phyloP scores from a whole-genome alignment of 2,797 vertebrate species.

The Periophthalmus magnuspinnatus region DNA sequence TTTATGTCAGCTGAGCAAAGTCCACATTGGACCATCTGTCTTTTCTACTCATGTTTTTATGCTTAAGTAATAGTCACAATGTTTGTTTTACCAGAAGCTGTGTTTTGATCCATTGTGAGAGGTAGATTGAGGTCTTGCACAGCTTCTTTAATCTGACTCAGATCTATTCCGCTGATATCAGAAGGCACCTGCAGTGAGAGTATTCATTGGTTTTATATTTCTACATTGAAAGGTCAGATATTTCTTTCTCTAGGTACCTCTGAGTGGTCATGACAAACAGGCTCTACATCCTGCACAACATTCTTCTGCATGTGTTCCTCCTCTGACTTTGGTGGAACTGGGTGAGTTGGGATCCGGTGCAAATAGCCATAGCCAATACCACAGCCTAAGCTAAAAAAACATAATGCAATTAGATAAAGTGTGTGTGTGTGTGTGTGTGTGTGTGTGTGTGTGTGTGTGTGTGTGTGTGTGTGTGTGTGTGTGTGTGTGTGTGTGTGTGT shows the following conservation, averaged over 20 bases:
- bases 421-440: no score
- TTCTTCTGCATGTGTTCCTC: constrained; percentile 46
- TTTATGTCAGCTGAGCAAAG: background rate
- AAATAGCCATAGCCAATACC: constrained; percentile 95
- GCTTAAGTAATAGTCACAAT: background rate
- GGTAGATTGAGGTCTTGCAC: constrained; percentile 68
- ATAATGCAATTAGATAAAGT: background rate
- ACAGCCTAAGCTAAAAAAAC: constrained; percentile 77
- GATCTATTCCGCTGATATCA: constrained; percentile 35
- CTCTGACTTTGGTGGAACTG: constrained; percentile 45
- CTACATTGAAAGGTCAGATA: background rate
- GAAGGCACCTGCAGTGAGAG: constrained; percentile 69
- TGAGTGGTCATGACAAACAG: constrained; percentile 62
- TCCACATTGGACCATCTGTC: background rate
- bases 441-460: no score
- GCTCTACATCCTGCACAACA: constrained; percentile 22
- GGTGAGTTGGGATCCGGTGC: constrained; percentile 88
- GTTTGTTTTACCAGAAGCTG: constrained; percentile 80
- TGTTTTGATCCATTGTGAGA: constrained; percentile 81
- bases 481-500: no score
- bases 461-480: no score
- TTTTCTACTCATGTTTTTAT: background rate
- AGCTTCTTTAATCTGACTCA: constrained; percentile 29
- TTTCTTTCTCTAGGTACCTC: constrained; percentile 63
- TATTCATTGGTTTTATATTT: background rate